A percentile compares a stretch with the other conserved stretches of the same genome.
Conservation (phyloP, 2,888 invertebrate genomes). For the Andricus quercusramuli region DNA sequence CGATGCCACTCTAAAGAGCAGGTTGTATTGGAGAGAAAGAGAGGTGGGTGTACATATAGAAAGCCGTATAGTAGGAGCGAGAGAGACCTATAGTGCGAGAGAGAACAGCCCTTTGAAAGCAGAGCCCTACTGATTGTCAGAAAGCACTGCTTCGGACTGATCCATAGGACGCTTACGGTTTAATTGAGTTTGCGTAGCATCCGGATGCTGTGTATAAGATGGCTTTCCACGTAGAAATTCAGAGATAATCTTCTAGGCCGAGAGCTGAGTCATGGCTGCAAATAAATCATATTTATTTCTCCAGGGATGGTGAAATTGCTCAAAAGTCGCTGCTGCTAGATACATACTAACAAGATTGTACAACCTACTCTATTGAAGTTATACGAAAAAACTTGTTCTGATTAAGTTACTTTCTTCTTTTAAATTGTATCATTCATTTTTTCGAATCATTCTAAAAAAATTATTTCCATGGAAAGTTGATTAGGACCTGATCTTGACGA, state of each 20-base stretch:
- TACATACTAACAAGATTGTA: too few species aligned
- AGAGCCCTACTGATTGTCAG: conserved; percentile 35
- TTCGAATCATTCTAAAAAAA: too few species aligned
- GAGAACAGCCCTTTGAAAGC: conserved; percentile 28
- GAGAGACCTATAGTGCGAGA: neutral
- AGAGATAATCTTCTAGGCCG: conserved; percentile 13
- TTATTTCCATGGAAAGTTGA: too few species aligned
- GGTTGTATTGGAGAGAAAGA: conserved; percentile 8
- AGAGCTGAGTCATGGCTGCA: conserved; percentile 4
- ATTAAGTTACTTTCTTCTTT: too few species aligned
- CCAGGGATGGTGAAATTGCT: neutral
- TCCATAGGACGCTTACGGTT: conserved; percentile 24
- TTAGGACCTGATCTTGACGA: too few species aligned
- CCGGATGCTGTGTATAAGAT: conserved; percentile 21
- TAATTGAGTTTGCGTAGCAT: conserved; percentile 38
- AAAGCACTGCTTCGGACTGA: conserved; percentile 14
- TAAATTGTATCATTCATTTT: too few species aligned
- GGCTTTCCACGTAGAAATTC: conserved; percentile 1
- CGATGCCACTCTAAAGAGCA: conserved; percentile 6
- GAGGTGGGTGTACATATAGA: neutral
- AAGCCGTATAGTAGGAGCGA: neutral
- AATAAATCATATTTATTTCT: conserved; percentile 25
- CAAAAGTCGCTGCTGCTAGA: neutral
- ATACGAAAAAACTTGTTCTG: too few species aligned
- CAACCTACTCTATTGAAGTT: too few species aligned